Percentiles rank a stretch among this genome's conserved stretches.
Evolutionary conservation across 2,797 vertebrate species (phyloP).

Genomic region (Melanotaenia boesemani): DNA sequence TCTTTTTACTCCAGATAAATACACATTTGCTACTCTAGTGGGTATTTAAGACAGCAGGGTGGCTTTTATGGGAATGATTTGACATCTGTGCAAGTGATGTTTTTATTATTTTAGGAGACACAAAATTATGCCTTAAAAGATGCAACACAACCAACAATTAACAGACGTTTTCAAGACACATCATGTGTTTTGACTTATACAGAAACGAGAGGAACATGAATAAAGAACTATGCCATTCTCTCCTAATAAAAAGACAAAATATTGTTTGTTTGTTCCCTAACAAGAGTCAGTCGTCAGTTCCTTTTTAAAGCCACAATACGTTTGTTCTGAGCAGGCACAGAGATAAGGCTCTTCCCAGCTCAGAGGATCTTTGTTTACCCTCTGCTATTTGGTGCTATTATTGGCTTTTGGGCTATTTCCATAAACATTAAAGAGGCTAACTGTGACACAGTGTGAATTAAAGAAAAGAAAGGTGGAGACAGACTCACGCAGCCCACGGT

Average conservation of each 20-base stretch:
- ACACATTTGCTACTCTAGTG: background rate
- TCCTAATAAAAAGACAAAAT: too few species aligned
- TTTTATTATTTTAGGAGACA: too few species aligned
- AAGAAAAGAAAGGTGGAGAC: slow-evolving; percentile 20
- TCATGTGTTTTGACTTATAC: too few species aligned
- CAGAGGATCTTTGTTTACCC: slow-evolving; percentile 71
- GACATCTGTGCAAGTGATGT: too few species aligned
- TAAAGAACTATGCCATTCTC: too few species aligned
- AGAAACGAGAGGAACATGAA: too few species aligned
- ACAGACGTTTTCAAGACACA: too few species aligned
- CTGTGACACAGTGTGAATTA: slow-evolving; percentile 38
- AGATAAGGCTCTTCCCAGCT: slow-evolving; percentile 44
- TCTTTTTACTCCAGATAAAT: too few species aligned
- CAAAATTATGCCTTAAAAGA: too few species aligned
- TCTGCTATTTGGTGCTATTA: slow-evolving; percentile 49
- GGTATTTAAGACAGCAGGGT: background rate
- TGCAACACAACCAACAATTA: too few species aligned
- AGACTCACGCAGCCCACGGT: slow-evolving; percentile 34
- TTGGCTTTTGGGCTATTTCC: slow-evolving; percentile 63
- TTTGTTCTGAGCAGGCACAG: slow-evolving; percentile 43
- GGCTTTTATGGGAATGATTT: too few species aligned
- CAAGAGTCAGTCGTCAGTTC: background rate
- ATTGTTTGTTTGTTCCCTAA: background rate
- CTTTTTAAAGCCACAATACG: background rate
- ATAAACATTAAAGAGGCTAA: slow-evolving; percentile 40